phyloP scores from a whole-genome alignment of 2,113 vertebrate genomes.

The Rousettus leschenaultii region DNA sequence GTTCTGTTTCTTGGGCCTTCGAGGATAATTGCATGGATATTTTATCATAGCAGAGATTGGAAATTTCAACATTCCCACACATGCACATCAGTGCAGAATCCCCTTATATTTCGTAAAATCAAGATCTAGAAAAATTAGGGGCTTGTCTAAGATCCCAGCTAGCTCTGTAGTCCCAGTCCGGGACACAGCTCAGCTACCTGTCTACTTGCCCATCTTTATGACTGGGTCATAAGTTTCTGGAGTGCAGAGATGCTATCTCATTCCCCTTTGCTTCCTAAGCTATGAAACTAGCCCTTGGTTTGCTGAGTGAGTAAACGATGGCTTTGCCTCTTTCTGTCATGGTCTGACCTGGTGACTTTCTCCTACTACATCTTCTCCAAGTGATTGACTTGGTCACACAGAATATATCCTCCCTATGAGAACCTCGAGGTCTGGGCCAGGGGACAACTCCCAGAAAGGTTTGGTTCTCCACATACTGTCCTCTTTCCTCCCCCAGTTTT shows the following conservation, averaged over 20 bases:
- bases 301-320: constrained; percentile 5
- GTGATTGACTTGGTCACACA: neutral
- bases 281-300: neutral
- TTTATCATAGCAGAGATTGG: neutral
- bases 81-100: neutral
- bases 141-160: neutral
- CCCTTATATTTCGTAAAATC: neutral
- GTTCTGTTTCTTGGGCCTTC: neutral
- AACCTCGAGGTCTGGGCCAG: neutral
- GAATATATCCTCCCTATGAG: neutral
- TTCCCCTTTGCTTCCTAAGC: neutral
- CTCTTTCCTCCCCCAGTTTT: neutral
- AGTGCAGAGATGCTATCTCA: neutral
- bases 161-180: neutral
- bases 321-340: neutral
- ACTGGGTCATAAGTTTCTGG: neutral
- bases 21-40: neutral
- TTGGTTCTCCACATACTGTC: neutral
- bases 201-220: neutral
- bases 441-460: neutral
- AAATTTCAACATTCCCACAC: neutral
- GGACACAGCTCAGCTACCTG: neutral
- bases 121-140: neutral
- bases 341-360: neutral
- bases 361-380: neutral